These are phyloP conservation scores for Clarias macrocephalus DNA, from an alignment of 2,113 vertebrate genomes.

Conservation along the genomic window DNA sequence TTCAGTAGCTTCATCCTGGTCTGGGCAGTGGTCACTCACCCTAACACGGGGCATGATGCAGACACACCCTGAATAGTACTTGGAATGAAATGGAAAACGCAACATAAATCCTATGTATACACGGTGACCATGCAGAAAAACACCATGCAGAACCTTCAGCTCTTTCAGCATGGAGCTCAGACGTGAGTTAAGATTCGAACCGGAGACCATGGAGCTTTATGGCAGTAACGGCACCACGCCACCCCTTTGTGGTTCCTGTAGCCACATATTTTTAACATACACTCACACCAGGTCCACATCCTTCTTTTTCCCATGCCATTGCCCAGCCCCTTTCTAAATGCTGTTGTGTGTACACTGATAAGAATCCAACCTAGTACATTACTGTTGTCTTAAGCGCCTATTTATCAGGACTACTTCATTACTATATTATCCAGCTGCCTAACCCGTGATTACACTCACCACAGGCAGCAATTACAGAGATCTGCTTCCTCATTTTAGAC, in stretches of 20 bases:
- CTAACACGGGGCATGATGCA: neutral
- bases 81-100: neutral
- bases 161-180: too few relatives aligned
- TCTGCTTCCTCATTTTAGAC: slow-evolving; percentile 31
- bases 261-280: neutral
- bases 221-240: too few relatives aligned
- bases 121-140: neutral
- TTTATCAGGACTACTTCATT: slow-evolving; percentile 27
- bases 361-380: neutral
- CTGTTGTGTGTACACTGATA: neutral
- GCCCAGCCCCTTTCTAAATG: neutral
- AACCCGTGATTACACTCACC: slow-evolving; percentile 32
- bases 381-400: neutral
- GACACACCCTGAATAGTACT: neutral
- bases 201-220: neutral
- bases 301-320: neutral
- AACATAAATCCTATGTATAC: neutral
- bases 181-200: neutral
- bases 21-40: neutral
- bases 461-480: slow-evolving; percentile 22
- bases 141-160: neutral
- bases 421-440: slow-evolving; percentile 30
- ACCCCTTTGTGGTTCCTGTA: neutral
- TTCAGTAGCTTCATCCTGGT: neutral
- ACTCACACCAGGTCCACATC: neutral